Evolutionary conservation across 2,888 invertebrate species (phyloP).

Genomic region (Seira sanloemensis): DNA sequence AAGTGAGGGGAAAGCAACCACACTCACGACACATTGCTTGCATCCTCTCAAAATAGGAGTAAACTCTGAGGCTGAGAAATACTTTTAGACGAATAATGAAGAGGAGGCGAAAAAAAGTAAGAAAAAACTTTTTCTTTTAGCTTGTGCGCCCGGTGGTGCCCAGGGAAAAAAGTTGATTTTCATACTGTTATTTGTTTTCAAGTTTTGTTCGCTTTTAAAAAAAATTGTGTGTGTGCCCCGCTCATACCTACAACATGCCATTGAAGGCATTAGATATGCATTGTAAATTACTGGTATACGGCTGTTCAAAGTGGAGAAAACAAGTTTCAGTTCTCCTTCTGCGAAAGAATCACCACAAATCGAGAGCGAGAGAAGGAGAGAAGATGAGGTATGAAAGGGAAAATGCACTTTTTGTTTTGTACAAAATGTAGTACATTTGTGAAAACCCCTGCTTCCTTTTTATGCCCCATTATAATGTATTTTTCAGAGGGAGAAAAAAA

Average conservation of each 20-base stretch:
- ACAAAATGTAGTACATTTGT: neutral
- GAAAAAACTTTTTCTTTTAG: neutral
- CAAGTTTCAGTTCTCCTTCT: no score
- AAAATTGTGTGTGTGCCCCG: no score
- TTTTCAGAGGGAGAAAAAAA: no score
- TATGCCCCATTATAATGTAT: neutral
- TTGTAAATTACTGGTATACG: neutral
- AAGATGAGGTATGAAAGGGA: no score
- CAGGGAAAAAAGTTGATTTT: slow-evolving; percentile 2
- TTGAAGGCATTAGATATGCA: neutral
- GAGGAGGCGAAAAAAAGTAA: neutral
- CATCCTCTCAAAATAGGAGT: neutral
- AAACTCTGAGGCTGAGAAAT: neutral
- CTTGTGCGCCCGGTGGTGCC: neutral
- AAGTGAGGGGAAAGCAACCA: slow-evolving; percentile 25
- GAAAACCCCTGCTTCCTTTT: neutral
- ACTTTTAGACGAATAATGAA: slow-evolving; percentile 7
- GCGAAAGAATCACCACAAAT: no score
- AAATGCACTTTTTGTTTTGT: neutral
- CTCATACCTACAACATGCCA: no score
- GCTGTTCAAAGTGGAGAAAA: no score
- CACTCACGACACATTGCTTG: slow-evolving; percentile 12
- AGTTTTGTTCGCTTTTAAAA: neutral
- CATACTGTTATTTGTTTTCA: slow-evolving; percentile 3
- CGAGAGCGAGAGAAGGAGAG: no score